Conservation (phyloP, 2,888 invertebrate species). For the Dusona sp. region DNA sequence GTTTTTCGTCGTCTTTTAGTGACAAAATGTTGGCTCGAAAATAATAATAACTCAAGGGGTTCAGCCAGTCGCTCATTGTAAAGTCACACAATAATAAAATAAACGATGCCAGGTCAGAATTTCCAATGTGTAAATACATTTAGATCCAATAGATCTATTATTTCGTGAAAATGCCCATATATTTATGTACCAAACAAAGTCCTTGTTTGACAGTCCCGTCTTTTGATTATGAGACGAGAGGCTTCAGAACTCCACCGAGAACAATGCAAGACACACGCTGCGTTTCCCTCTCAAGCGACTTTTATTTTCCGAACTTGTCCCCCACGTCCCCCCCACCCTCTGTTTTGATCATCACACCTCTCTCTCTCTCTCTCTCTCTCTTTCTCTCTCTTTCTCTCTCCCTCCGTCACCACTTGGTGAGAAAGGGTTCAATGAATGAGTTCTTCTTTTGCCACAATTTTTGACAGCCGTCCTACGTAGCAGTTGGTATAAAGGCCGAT, state of each 20-base stretch:
- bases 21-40: not conserved
- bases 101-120: not conserved
- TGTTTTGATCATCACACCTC: not conserved
- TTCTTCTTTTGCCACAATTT: not conserved
- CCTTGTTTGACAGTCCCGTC: not conserved
- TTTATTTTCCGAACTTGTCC: not conserved
- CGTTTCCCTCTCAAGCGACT: not conserved
- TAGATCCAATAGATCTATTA: not conserved
- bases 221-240: not conserved
- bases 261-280: slow-evolving; percentile 24
- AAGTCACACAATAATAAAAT: slow-evolving; percentile 10
- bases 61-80: not conserved
- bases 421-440: not conserved
- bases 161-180: not conserved
- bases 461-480: not conserved
- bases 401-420: not conserved
- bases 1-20: not conserved
- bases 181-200: slow-evolving; percentile 6
- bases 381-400: not conserved
- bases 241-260: not conserved
- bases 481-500: not conserved
- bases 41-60: not conserved
- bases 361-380: not conserved
- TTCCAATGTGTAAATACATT: not conserved
- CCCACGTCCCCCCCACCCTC: not conserved